phyloP scores from a whole-genome alignment of 1,140 invertebrate genomes.

The Aradophagus sp. region DNA sequence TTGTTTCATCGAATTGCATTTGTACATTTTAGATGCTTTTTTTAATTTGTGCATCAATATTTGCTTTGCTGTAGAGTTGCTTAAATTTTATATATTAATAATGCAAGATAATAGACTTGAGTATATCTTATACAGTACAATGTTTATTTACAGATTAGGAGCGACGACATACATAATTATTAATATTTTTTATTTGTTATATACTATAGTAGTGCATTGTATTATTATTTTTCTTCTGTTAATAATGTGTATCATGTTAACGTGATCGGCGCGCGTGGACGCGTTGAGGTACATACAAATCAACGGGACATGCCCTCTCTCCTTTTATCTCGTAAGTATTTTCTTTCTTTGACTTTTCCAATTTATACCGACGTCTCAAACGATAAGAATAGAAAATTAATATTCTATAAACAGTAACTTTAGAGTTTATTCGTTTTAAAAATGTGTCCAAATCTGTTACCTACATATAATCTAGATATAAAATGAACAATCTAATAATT shows the following conservation, averaged over 20 bases:
- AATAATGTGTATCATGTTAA: conserved; percentile 59
- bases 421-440: too few species aligned
- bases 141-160: conserved; percentile 70
- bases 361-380: conserved; percentile 18
- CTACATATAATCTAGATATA: too few species aligned
- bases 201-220: conserved; percentile 66
- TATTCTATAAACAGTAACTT: too few species aligned
- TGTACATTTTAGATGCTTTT: too few species aligned
- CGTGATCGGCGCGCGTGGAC: conserved; percentile 42
- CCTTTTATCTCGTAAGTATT: too few species aligned
- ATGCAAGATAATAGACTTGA: conserved; percentile 47
- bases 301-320: conserved; percentile 16
- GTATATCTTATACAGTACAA: conserved; percentile 61
- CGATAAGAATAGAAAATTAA: not conserved
- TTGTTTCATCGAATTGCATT: too few species aligned
- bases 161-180: conserved; percentile 69
- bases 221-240: conserved; percentile 62
- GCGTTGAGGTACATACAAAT: conserved; percentile 31
- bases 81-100: too few species aligned
- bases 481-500: too few species aligned
- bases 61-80: too few species aligned
- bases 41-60: too few species aligned
- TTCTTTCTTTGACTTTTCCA: conserved; percentile 14
- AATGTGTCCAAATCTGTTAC: too few species aligned
- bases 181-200: conserved; percentile 56